A percentile compares a stretch with the other conserved stretches of the same genome.
phyloP scores from a whole-genome alignment of 2,888 invertebrate genomes.

The Linyphia triangularis region DNA sequence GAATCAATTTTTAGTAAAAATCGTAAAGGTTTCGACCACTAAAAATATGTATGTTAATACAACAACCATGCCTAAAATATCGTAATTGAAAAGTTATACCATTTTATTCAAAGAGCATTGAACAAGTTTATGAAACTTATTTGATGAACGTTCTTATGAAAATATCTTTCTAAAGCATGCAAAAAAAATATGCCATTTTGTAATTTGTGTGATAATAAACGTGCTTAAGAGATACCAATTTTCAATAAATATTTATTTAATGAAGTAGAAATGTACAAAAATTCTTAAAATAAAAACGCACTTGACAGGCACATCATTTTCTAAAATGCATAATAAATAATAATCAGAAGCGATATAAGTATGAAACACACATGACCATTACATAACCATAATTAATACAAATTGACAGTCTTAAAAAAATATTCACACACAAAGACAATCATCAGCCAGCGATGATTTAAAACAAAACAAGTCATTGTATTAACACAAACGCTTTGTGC shows the following conservation, averaged over 20 bases:
- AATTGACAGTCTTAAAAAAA: background rate
- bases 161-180: too few relatives aligned
- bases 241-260: slow-evolving; percentile 41
- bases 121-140: too few relatives aligned
- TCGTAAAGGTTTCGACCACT: too few relatives aligned
- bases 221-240: too few relatives aligned
- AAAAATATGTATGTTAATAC: too few relatives aligned
- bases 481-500: background rate
- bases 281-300: slow-evolving; percentile 8
- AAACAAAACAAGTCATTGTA: slow-evolving; percentile 1
- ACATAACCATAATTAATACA: background rate
- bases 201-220: too few relatives aligned
- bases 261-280: background rate
- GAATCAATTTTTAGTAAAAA: too few relatives aligned
- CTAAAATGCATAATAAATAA: slow-evolving; percentile 27
- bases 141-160: too few relatives aligned
- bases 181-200: too few relatives aligned
- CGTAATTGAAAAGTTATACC: too few relatives aligned
- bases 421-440: slow-evolving; percentile 25
- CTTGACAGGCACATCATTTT: slow-evolving; percentile 15
- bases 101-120: too few relatives aligned
- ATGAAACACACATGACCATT: background rate
- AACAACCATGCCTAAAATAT: too few relatives aligned
- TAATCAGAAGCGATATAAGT: background rate
- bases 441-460: slow-evolving; percentile 59